Evolutionary conservation across 2,888 invertebrate species (phyloP), one percentile per base, ranked within the genome.

Genomic region (Diaperis boleti): DNA sequence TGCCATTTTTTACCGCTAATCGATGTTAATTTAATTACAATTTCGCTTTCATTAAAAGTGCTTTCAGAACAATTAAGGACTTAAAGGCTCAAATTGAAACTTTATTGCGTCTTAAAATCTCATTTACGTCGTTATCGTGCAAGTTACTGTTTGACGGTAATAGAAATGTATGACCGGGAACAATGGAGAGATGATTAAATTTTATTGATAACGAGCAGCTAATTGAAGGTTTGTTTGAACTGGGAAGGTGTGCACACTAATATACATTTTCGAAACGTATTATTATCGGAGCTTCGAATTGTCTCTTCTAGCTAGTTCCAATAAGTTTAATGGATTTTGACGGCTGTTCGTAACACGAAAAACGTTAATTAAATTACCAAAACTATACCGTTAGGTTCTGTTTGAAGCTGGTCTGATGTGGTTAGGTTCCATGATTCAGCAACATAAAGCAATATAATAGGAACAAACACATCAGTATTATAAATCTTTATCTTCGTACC

Each of bases 71-170:
- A 54, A 54, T 54, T 54, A 54, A 54, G 39, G 11, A 41, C 31
- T 54, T 54, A 41, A 54, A 39, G 52, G 37, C 15, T 54, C 14
- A 29, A 54, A 54, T 54, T 54, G 41, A 54, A 54, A 41, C 54
- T 54, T 54, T 54, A 54, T 54, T 39, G 54, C 54, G 39, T 54
- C 41, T 54, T 54, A 54, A 54, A 54, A 41, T 41, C 54, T 20
- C 54, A 20, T 54, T 54, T 26, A 15, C n/a, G 39, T 54, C 54
- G 39, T 54, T 41, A 41, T 41, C 54, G 54, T 41, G 39, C 29
- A 29, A 15, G 37, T 29, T 41, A 20, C 41, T 39, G 41, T 41
- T 54, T 54, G 41, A 41, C 41, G 54, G 41, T 54, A 41, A 54
- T 41, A 54, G 54, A 54, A 54, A 39, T 18, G 33, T 49, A 49